Evolutionary conservation across 2,113 vertebrate genomes (phyloP).

Genomic region (Siphamia tubifer): DNA sequence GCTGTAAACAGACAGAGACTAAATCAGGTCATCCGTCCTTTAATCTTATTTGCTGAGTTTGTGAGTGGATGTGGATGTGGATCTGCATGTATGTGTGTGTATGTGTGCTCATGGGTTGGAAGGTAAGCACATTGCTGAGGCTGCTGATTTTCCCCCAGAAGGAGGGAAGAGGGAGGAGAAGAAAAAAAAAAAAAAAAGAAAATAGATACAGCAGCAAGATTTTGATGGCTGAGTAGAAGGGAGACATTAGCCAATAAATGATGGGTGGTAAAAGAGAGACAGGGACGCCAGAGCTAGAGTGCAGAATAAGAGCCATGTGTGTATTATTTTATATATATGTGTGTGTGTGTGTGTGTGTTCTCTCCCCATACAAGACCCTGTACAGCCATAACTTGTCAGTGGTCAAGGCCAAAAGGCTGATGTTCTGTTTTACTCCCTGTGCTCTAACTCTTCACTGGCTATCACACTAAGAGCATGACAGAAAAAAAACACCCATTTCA

Average conservation of each 20-base stretch:
- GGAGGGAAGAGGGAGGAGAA: slow-evolving; percentile 21
- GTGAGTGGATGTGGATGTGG: background rate
- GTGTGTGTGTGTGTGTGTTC: background rate
- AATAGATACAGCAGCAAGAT: slow-evolving; percentile 71
- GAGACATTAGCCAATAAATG: slow-evolving; percentile 74
- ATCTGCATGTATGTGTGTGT: too few species aligned
- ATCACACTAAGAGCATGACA: slow-evolving; percentile 13
- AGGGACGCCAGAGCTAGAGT: background rate
- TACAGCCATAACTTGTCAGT: slow-evolving; percentile 47
- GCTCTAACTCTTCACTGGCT: slow-evolving; percentile 28
- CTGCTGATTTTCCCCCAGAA: slow-evolving; percentile 57
- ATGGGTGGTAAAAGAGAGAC: slow-evolving; percentile 54
- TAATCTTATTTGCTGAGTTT: slow-evolving; percentile 30
- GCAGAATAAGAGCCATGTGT: slow-evolving; percentile 18
- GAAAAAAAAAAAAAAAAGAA: slow-evolving; percentile 30
- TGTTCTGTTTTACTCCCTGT: slow-evolving; percentile 19
- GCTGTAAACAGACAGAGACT: slow-evolving; percentile 45
- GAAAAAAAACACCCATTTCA: background rate
- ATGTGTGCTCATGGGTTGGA: slow-evolving; percentile 27
- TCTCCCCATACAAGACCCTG: slow-evolving; percentile 7
- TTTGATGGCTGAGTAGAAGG: slow-evolving; percentile 70
- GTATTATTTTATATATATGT: too few species aligned
- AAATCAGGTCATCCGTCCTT: slow-evolving; percentile 59
- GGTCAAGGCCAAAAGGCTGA: slow-evolving; percentile 50
- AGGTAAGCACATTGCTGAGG: slow-evolving; percentile 66